Conservation (phyloP, 2,113 vertebrate genomes). For the Galeopterus variegatus region DNA sequence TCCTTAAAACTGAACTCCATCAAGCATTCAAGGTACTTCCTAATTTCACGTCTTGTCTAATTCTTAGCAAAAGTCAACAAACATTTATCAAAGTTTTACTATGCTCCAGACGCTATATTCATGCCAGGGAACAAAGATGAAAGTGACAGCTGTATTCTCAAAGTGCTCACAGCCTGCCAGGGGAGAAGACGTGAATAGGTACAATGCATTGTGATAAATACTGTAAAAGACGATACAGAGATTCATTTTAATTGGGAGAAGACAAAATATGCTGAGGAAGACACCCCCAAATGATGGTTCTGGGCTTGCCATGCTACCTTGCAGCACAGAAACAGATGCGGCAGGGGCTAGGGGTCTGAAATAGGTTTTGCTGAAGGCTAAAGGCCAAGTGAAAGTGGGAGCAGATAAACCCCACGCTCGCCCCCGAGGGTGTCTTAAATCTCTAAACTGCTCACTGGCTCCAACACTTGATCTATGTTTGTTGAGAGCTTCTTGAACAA, state of each 20-base stretch:
- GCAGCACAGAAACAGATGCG: not conserved
- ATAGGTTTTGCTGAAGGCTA: not conserved
- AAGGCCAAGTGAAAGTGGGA: not conserved
- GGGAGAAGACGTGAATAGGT: not conserved
- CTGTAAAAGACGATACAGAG: not conserved
- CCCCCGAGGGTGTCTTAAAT: not conserved
- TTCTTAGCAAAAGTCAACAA: constrained; percentile 38
- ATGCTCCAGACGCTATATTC: not conserved
- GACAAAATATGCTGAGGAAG: not conserved
- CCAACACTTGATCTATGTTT: not conserved
- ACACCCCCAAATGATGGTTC: not conserved
- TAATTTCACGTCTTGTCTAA: constrained; percentile 13
- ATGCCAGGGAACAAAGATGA: not conserved
- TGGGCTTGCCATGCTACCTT: not conserved
- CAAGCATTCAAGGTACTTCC: not conserved
- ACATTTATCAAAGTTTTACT: not conserved
- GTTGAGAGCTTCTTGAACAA: not conserved
- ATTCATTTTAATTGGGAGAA: not conserved
- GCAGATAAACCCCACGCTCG: not conserved
- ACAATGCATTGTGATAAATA: not conserved
- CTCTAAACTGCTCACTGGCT: not conserved
- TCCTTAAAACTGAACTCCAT: not conserved
- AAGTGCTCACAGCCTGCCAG: not conserved
- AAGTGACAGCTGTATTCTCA: not conserved
- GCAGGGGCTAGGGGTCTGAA: not conserved